A percentile compares a stretch with the other conserved stretches of the same genome.
These are phyloP conservation scores for Dendrocincla tyrannina DNA, from an alignment of 2,797 vertebrate genomes.

Conservation along the genomic window DNA sequence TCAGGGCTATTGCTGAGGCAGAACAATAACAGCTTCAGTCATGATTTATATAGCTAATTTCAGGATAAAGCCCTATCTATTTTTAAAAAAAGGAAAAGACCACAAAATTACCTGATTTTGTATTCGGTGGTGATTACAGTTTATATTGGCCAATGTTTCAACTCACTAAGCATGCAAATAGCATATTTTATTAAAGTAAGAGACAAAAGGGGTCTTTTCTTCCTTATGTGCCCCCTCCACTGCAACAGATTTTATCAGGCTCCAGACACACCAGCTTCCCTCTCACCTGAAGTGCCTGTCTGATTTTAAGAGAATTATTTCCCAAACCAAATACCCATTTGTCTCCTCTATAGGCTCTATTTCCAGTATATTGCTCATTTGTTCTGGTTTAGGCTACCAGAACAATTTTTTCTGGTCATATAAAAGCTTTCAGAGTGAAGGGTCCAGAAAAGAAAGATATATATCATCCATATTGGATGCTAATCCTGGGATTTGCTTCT, in stretches of 20 bases:
- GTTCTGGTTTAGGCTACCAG: conserved; percentile 21
- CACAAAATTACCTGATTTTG: conserved; percentile 36
- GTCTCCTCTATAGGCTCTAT: not conserved
- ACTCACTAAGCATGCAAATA: conserved; percentile 47
- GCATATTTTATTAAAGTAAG: conserved; percentile 45
- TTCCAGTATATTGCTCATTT: conserved; percentile 44
- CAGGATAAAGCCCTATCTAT: conserved; percentile 13
- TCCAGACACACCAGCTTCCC: not conserved
- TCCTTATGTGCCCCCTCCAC: not conserved
- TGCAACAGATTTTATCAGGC: conserved; percentile 38
- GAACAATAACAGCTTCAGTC: conserved; percentile 39
- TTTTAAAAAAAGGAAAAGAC: conserved; percentile 33
- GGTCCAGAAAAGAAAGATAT: not conserved
- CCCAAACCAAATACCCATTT: not conserved
- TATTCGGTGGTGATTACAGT: conserved; percentile 11
- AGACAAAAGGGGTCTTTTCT: conserved; percentile 17
- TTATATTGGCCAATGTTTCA: conserved; percentile 60
- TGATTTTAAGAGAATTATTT: conserved; percentile 45
- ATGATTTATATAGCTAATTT: conserved; percentile 63
- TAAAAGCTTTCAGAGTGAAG: conserved; percentile 21
- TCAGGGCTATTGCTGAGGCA: not conserved
- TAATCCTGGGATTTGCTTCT: not conserved
- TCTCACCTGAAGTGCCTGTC: conserved; percentile 8
- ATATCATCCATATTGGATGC: not conserved
- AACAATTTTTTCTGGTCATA: not conserved